A percentile compares a stretch with the other conserved stretches of the same genome.
phyloP scores from a whole-genome alignment of 1,140 invertebrate species.

The Aphaenogaster ashmeadi region DNA sequence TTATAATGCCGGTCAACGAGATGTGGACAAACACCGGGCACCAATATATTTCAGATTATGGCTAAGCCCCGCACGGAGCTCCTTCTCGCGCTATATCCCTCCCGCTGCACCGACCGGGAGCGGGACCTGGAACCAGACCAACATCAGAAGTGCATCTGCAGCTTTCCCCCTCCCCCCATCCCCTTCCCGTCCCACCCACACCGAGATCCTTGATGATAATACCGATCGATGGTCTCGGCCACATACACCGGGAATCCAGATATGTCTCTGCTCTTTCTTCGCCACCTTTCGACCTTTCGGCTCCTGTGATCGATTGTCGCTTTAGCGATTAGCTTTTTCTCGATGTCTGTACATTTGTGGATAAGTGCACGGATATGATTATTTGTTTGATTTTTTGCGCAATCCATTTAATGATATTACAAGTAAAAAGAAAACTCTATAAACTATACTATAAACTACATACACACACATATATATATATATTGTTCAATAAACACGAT shows the following conservation, averaged over 20 bases:
- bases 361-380: neutral
- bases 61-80: slow-evolving; percentile 79
- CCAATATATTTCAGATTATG: slow-evolving; percentile 88
- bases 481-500: neutral
- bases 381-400: neutral
- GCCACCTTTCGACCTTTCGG: slow-evolving; percentile 34
- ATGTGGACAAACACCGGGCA: slow-evolving; percentile 86
- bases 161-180: neutral
- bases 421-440: neutral
- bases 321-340: neutral
- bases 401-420: neutral
- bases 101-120: slow-evolving; percentile 50
- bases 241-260: slow-evolving; percentile 47
- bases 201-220: slow-evolving; percentile 80
- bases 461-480: neutral
- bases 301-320: slow-evolving; percentile 49
- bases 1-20: slow-evolving; percentile 87
- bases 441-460: neutral
- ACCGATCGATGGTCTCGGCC: slow-evolving; percentile 75
- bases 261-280: slow-evolving; percentile 28
- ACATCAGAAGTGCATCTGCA: slow-evolving; percentile 83
- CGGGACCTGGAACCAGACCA: slow-evolving; percentile 78
- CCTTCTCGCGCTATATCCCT: slow-evolving; percentile 46
- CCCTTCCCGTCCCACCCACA: slow-evolving; percentile 25
- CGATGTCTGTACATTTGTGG: too few species aligned